Evolutionary conservation across 2,888 invertebrate species (phyloP), one percentile per base, ranked within the genome.

Genomic region (Caenorhabditis sp.): DNA sequence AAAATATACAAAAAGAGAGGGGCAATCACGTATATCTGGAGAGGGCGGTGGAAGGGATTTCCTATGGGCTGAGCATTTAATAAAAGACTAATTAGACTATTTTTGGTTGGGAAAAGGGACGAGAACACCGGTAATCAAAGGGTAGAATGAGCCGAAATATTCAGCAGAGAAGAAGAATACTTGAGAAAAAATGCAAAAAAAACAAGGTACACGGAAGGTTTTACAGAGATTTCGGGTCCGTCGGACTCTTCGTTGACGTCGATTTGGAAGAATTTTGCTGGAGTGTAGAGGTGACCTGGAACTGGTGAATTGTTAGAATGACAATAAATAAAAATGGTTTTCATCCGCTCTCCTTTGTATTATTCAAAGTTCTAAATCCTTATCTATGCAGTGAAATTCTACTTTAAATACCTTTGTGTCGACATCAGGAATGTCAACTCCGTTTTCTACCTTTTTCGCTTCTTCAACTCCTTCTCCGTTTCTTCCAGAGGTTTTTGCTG

Each of bases 401-500:
- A 18, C 40, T 56, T 18, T 20, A 47, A 37, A 22, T 76, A 82
- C 82, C 82, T 77, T 82, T 62, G 77, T 32, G 47, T 82, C 82
- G 35, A 82, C 71, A 77, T 82, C 44, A 44, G 82, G 82, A 69
- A 82, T 72, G 67, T 72, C 82, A 51, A 78, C 61, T 60, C 81
- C 81, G 51, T 81, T 76, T 67, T 81, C 70, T 71, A 76, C 81
- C 74, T 80, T 68, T 58, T 70, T 67, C 72, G 44, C 18, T 47
- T 47, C 47, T 2, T 18, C 18, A n/a, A 18, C 47, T 70, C 32
- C 28, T 28, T 62, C 28, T 58, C 22, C 35, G 37, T 22, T 40
- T 64, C 37, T 40, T 65, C 69, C 18, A n/a, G n/a, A n/a, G 13
- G 26, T 28, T 15, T 8, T 2, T 32, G 35, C 22, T 24, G 24